Conservation (phyloP, 1,140 invertebrate species). For the Armadillidium nasatum region DNA sequence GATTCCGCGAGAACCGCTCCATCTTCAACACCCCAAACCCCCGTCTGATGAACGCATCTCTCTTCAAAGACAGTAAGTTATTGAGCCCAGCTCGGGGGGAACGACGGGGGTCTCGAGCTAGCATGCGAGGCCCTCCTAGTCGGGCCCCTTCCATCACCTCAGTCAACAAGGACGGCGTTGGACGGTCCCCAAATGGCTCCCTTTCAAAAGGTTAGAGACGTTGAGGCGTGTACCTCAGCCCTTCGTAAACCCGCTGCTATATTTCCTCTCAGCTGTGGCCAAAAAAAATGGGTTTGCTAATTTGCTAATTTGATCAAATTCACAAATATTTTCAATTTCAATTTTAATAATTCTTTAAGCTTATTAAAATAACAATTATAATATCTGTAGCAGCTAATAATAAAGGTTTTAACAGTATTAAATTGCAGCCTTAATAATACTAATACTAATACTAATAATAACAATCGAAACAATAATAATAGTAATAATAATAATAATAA, state of each 20-base stretch:
- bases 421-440: too few species aligned
- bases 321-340: too few species aligned
- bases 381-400: too few species aligned
- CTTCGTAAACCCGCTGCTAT: slow-evolving; percentile 16
- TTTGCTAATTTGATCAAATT: too few species aligned
- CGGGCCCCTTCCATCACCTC: slow-evolving; percentile 61
- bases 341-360: too few species aligned
- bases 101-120: slow-evolving; percentile 62
- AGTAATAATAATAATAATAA: neutral
- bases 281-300: slow-evolving; percentile 50
- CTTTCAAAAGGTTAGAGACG: slow-evolving; percentile 41
- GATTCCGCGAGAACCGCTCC: slow-evolving; percentile 83
- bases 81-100: slow-evolving; percentile 61
- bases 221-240: slow-evolving; percentile 22
- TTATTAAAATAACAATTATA: too few species aligned
- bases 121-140: slow-evolving; percentile 65
- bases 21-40: slow-evolving; percentile 94
- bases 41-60: slow-evolving; percentile 57
- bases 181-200: slow-evolving; percentile 42
- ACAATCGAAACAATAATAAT: neutral
- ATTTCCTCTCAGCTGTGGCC: slow-evolving; percentile 38
- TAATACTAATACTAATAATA: too few species aligned
- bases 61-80: slow-evolving; percentile 73
- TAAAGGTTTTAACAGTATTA: too few species aligned
- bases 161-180: slow-evolving; percentile 37